A percentile compares a stretch with the other conserved stretches of the same genome.
Conservation (phyloP, 2,113 vertebrate species). For the Peromyscus maniculatus region DNA sequence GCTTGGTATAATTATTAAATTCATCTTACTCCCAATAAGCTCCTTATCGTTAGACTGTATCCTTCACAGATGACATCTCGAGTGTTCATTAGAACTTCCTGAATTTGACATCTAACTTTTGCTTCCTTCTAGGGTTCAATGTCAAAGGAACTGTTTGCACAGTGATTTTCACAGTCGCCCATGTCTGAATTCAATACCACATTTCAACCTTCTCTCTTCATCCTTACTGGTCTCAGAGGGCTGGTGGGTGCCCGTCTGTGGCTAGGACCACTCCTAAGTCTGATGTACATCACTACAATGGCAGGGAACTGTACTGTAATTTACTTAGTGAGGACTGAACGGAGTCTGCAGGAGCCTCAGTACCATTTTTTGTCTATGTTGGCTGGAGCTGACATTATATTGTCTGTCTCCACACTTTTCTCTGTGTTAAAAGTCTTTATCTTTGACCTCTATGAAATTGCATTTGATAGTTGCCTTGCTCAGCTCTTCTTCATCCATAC, state of each 20-base stretch:
- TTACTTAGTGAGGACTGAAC: constrained; percentile 44
- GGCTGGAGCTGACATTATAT: constrained; percentile 61
- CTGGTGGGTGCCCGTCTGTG: background rate
- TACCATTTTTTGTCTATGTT: constrained; percentile 76
- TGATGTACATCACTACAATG: constrained; percentile 58
- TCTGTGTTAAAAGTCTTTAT: constrained; percentile 74
- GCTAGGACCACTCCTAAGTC: constrained; percentile 58
- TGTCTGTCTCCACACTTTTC: constrained; percentile 62
- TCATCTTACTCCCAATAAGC: background rate
- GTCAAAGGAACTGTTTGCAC: background rate
- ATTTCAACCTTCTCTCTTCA: constrained; percentile 43
- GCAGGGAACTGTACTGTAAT: constrained; percentile 58
- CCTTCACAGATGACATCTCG: background rate
- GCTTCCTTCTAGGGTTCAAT: background rate
- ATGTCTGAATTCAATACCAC: constrained; percentile 29
- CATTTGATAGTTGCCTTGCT: constrained; percentile 73
- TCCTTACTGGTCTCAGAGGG: constrained; percentile 62
- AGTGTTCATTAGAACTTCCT: background rate
- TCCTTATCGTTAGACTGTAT: background rate
- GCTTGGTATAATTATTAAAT: background rate
- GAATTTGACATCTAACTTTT: background rate
- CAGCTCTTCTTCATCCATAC: constrained; percentile 73
- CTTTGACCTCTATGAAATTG: constrained; percentile 52
- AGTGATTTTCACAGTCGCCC: background rate
- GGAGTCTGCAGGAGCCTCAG: constrained; percentile 71